Conservation (phyloP, 2,797 vertebrate species). For the Chromobotia macracanthus region DNA sequence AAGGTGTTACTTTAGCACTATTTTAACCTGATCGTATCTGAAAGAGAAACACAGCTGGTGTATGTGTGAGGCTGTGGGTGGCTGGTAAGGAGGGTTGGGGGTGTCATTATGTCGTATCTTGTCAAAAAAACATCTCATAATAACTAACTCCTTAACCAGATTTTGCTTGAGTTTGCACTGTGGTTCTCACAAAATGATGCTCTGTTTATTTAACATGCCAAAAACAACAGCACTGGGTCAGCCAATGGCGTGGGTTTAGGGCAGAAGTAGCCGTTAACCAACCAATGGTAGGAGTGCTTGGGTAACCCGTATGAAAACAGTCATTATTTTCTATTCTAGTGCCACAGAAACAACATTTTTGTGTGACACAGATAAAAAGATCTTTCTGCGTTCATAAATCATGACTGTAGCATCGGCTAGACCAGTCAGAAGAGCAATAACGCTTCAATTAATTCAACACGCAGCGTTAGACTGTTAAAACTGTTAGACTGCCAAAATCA, state of each 20-base stretch:
- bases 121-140: constrained; percentile 9
- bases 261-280: too few species aligned
- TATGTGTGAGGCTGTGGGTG: constrained; percentile 17
- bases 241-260: too few species aligned
- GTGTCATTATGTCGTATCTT: constrained; percentile 32
- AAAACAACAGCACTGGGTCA: too few species aligned
- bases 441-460: not conserved
- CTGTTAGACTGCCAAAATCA: not conserved
- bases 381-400: not conserved
- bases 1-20: constrained; percentile 41
- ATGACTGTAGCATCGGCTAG: not conserved
- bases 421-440: not conserved
- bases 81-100: not conserved
- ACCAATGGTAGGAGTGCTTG: too few species aligned
- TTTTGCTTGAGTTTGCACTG: too few species aligned
- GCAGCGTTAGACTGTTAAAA: constrained; percentile 1
- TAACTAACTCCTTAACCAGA: too few species aligned
- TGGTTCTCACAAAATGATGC: too few species aligned
- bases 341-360: too few species aligned
- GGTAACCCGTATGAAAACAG: too few species aligned
- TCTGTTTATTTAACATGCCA: too few species aligned
- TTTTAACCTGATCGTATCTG: constrained; percentile 52
- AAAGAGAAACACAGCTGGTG: constrained; percentile 55
- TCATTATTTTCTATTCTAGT: too few species aligned
- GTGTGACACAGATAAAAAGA: not conserved